Conservation (phyloP, 2,888 invertebrate genomes). For the Erebia palarica region DNA sequence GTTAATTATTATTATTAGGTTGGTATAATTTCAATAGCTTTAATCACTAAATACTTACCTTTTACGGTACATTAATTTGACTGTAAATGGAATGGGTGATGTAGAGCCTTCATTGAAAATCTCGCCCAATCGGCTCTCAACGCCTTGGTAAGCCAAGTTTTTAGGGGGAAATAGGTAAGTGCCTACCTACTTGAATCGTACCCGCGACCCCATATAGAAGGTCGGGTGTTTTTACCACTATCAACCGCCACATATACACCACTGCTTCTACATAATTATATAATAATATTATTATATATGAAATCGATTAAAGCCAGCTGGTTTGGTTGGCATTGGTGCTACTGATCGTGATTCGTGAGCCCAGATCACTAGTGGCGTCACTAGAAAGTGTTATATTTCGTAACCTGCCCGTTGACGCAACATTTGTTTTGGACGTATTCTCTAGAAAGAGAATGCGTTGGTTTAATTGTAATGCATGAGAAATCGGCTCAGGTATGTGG, state of each 20-base stretch:
- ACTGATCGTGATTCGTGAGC: slow-evolving; percentile 3
- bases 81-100: too few relatives aligned
- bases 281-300: background rate
- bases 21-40: too few relatives aligned
- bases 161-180: too few relatives aligned
- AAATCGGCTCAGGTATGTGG: slow-evolving; percentile 17
- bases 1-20: too few relatives aligned
- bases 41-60: too few relatives aligned
- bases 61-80: too few relatives aligned
- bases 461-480: slow-evolving; percentile 13
- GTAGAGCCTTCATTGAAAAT: too few relatives aligned
- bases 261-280: background rate
- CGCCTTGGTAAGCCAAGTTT: too few relatives aligned
- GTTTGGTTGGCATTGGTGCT: slow-evolving; percentile 5
- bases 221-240: too few relatives aligned
- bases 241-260: background rate
- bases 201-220: too few relatives aligned
- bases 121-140: too few relatives aligned
- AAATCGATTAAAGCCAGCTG: background rate
- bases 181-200: too few relatives aligned
- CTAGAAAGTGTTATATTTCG: slow-evolving; percentile 13
- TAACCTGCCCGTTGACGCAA: slow-evolving; percentile 8
- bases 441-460: slow-evolving; percentile 14
- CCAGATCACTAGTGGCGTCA: background rate
- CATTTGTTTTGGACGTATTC: slow-evolving; percentile 14